Percentiles rank a stretch among this genome's conserved stretches.
Conservation (phyloP, 1,140 invertebrate genomes). For the Helicoverpa armigera region DNA sequence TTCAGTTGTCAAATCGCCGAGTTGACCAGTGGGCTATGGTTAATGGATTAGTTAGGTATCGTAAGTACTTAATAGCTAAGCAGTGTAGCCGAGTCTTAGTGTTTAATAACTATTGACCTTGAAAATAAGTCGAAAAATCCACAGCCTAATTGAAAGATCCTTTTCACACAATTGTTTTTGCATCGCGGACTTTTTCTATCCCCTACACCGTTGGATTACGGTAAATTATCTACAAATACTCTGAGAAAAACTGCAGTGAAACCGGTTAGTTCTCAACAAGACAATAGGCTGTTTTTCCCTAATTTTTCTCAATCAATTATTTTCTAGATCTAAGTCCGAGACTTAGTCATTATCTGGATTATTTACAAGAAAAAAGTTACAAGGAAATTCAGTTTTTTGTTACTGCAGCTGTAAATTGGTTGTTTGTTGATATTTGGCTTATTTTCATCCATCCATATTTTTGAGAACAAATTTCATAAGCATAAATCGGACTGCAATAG, state of each 20-base stretch:
- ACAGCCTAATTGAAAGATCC: not conserved
- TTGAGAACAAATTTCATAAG: too few species aligned
- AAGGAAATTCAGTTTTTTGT: conserved; percentile 4
- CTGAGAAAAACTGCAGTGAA: not conserved
- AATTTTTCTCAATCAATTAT: conserved; percentile 33
- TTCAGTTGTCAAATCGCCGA: too few species aligned
- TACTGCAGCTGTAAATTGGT: not conserved
- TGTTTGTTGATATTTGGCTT: too few species aligned
- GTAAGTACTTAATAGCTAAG: too few species aligned
- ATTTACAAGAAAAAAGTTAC: not conserved
- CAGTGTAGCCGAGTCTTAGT: too few species aligned
- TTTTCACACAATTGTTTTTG: not conserved
- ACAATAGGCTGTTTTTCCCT: conserved; percentile 21
- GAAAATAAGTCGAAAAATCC: not conserved
- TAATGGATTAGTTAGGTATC: too few species aligned
- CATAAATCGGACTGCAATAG: too few species aligned
- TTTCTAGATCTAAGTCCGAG: not conserved
- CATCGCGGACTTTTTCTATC: not conserved
- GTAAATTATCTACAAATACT: not conserved
- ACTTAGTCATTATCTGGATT: conserved; percentile 4
- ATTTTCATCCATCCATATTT: too few species aligned
- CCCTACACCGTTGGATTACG: not conserved
- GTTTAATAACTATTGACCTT: too few species aligned
- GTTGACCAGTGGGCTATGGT: too few species aligned
- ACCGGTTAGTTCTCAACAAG: not conserved